phyloP scores from a whole-genome alignment of 2,888 invertebrate genomes.

The Hartigia nigra region DNA sequence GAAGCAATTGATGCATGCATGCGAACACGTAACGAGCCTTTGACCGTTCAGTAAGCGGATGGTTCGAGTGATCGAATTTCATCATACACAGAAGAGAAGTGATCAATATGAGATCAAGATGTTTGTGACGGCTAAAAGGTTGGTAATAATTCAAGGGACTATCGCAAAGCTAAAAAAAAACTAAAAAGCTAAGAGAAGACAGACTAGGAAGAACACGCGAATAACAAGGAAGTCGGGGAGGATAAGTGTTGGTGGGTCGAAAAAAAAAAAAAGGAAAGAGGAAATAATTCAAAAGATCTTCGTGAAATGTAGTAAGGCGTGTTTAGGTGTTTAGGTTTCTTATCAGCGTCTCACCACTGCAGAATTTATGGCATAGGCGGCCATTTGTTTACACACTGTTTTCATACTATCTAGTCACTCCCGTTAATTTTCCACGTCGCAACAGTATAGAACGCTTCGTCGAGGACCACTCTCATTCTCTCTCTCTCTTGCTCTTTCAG shows the following conservation, averaged over 20 bases:
- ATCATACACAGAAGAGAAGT: not conserved
- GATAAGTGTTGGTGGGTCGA: not conserved
- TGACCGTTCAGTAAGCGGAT: not conserved
- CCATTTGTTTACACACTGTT: slow-evolving; percentile 39
- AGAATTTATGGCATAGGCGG: slow-evolving; percentile 38
- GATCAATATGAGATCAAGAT: not conserved
- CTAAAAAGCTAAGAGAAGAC: not conserved
- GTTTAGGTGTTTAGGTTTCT: slow-evolving; percentile 29
- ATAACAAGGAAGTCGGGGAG: not conserved
- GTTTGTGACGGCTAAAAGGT: not conserved
- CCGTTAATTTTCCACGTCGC: slow-evolving; percentile 32
- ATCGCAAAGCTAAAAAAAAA: not conserved
- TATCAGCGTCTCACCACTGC: slow-evolving; percentile 35
- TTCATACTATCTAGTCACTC: slow-evolving; percentile 32
- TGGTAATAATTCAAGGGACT: not conserved
- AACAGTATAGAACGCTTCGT: slow-evolving; percentile 13
- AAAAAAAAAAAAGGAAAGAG: slow-evolving; percentile 13
- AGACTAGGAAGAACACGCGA: not conserved
- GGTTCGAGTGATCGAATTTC: not conserved
- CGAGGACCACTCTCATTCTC: not conserved
- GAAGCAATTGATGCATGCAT: not conserved
- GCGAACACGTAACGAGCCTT: not conserved
- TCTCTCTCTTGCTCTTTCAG: not conserved
- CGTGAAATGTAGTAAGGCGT: slow-evolving; percentile 34
- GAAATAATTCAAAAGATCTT: not conserved